Evolutionary conservation across 2,797 vertebrate species (phyloP), one percentile per base, ranked within the genome.

Genomic region (Amphiprion clarkii): DNA sequence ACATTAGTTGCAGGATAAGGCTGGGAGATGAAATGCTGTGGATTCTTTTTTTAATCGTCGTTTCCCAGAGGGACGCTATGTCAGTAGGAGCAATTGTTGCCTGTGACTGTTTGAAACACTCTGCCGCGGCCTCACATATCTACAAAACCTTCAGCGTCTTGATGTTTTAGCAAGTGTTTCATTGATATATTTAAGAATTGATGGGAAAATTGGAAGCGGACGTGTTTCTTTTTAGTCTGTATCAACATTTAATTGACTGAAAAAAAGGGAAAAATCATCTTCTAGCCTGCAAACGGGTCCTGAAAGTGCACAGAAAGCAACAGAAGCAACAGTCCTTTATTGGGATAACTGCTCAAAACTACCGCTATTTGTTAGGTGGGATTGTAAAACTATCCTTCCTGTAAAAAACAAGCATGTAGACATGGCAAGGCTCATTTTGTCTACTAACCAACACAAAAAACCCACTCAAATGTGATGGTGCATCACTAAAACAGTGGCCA

Each of bases 21-120:
- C 54, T 73, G 67, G 75, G 79, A 88, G 73, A 89, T 76, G 66
- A 82, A 84, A 86, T 68, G 64, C 52, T 36, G 63, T 66, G 60
- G 46, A 2, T 49, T n/a, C 77, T 78, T 83, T 76, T 81, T 87
- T 85, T 79, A 61, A 72, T 67, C 14, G 33, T 7, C 9, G 11
- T 55, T 44, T 70, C 61, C 71, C 58, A 1, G 13, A 64, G n/a
- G 71, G 68, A 53, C 11, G 56, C 21, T 1, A 11, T 60, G 57
- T 78, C 67, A 80, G 53, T 4, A 33, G 64, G 36, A 78, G 48
- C 42, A 79, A 57, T 46, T 40, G 59, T 64, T 62, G 6, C 59
- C 52, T 21, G 3, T 36, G 2, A 82, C 72, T 76, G 58, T 76
- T 61, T 36, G 80, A 59, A 85, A 13, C 70, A 58, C 67, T 58